Evolutionary conservation across 2,113 vertebrate genomes (phyloP), one percentile per base, ranked within the genome.

Genomic region (Myotis davidii): DNA sequence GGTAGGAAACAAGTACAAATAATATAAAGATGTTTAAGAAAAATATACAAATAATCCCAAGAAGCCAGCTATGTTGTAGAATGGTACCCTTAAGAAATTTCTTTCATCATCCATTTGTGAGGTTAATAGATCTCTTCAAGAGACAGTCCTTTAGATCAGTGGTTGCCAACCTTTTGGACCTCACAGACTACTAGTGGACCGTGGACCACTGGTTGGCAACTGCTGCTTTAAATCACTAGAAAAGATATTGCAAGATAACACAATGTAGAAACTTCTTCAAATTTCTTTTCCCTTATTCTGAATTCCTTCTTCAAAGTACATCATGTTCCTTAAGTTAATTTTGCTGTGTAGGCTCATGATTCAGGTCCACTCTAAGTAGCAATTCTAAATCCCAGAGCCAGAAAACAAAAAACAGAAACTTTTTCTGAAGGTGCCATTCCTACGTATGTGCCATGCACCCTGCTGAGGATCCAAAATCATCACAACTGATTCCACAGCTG

Each of bases 381-480:
- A 79, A 94, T 77, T 91, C 70, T 92, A 82, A 93, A 91, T 89
- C 77, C 23, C 45, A 97, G 25, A 73, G 42, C 21, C 45, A 94
- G 52, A 89, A 92, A 74, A 92, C 27, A 54, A 83, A 69, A 54
- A 25, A 85, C 21, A n/a, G 37, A 32, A 64, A 34, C 6, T 14
- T 88, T 81, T 88, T 89, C 16, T 79, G 27, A 86, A 95, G 54
- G 32, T 56, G 72, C 86, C 39, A 94, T 56, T 78, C 70, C 34
- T 94, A 76, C 2, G 92, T n/a, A 74, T 81, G 34, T 82, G 88
- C 88, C 56, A 74, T 12, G 45, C 13, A 72, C n/a, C 65, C 91
- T 92, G 34, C 73, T 95, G 23, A 83, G 23, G 64, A 91, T 37
- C 29, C 70, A 77, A 81, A 74, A 78, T 32, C 54, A 27, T 34